Conservation (phyloP, 1,140 invertebrate genomes). For the Trypoxylus dichotomus region DNA sequence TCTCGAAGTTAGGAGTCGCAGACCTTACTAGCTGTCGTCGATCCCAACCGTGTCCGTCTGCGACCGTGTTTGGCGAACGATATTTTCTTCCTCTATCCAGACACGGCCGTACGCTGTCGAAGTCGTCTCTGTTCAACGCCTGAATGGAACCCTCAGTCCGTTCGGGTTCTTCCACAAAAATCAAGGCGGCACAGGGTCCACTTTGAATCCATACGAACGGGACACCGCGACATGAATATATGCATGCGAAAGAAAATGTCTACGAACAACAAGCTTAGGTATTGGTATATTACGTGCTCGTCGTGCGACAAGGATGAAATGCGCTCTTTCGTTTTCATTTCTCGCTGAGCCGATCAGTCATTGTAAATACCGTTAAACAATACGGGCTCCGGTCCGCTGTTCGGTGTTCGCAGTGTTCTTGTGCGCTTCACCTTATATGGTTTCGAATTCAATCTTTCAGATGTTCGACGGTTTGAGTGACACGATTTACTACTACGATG, state of each 20-base stretch:
- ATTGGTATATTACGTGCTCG: background rate
- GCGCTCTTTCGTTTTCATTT: background rate
- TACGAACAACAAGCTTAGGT: background rate
- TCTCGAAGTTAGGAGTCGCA: background rate
- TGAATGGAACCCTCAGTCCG: slow-evolving; percentile 10
- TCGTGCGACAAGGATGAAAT: background rate
- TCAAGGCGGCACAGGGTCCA: background rate
- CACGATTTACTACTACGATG: background rate
- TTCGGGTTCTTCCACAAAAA: slow-evolving; percentile 14
- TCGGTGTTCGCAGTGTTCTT: background rate
- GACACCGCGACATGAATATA: background rate
- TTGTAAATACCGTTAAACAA: background rate
- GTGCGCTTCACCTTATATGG: background rate
- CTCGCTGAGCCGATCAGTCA: background rate
- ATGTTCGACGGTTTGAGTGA: background rate
- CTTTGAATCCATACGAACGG: background rate
- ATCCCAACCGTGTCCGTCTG: slow-evolving; percentile 7
- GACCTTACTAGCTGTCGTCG: background rate
- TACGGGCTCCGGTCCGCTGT: background rate
- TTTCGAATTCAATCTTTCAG: background rate
- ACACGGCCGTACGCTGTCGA: background rate
- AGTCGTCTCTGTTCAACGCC: background rate
- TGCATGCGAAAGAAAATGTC: background rate
- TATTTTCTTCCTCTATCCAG: slow-evolving; percentile 1
- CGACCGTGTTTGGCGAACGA: slow-evolving; percentile 7